phyloP scores from a whole-genome alignment of 92 coral and sea anemone genomes.

The Chrysogorgia sp. region DNA sequence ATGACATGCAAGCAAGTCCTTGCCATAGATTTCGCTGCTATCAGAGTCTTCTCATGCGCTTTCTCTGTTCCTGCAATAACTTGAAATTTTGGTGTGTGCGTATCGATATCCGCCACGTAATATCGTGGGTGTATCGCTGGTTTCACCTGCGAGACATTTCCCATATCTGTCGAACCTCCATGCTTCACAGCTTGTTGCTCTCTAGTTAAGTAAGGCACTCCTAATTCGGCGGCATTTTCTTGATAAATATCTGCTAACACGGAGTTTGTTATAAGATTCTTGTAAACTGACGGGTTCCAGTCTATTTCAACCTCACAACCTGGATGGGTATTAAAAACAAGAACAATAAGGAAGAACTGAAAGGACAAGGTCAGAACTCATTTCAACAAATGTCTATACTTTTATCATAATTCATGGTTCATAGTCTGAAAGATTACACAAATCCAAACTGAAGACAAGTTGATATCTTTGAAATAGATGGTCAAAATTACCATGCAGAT shows the following conservation, averaged over 20 bases:
- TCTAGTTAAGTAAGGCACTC: slow-evolving; percentile 70
- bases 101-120: slow-evolving; percentile 72
- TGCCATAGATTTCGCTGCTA: slow-evolving; percentile 81
- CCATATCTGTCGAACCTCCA: slow-evolving; percentile 98
- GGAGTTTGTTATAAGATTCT: slow-evolving; percentile 76
- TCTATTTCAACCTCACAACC: slow-evolving; percentile 88
- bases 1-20: slow-evolving; percentile 86
- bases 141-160: slow-evolving; percentile 91
- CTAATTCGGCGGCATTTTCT: slow-evolving; percentile 74
- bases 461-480: too few relatives aligned
- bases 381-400: too few relatives aligned
- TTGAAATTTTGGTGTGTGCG: slow-evolving; percentile 86
- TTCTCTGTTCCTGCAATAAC: slow-evolving; percentile 69
- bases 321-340: too few relatives aligned
- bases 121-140: slow-evolving; percentile 91
- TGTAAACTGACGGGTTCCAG: slow-evolving; percentile 66
- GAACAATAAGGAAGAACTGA: too few relatives aligned
- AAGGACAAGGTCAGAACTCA: too few relatives aligned
- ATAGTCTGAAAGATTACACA: too few relatives aligned
- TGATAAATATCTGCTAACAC: slow-evolving; percentile 79
- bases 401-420: too few relatives aligned
- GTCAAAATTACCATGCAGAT: too few relatives aligned
- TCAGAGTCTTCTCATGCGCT: slow-evolving; percentile 74
- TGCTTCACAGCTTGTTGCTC: slow-evolving; percentile 73
- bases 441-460: too few relatives aligned